These are phyloP conservation scores for Troides oblongomaculatus DNA, from an alignment of 2,888 invertebrate species.

Conservation along the genomic window DNA sequence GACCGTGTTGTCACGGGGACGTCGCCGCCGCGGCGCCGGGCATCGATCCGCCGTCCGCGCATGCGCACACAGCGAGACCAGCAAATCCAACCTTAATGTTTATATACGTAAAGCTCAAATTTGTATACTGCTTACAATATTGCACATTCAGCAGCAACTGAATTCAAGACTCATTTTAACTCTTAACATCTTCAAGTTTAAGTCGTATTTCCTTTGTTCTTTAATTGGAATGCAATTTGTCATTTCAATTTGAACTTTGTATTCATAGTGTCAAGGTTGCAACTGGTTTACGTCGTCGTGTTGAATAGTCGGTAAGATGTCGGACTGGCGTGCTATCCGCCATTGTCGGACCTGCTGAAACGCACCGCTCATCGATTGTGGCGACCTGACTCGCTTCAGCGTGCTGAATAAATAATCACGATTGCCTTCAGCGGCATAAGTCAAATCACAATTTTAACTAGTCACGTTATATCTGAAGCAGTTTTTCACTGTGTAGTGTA, in stretches of 20 bases:
- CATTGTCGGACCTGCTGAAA: too few species aligned
- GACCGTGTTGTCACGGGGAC: slow-evolving; percentile 50
- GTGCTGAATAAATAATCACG: too few species aligned
- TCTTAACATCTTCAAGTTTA: slow-evolving; percentile 30
- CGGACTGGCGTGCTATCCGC: too few species aligned
- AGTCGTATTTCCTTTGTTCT: slow-evolving; percentile 29
- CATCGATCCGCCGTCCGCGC: slow-evolving; percentile 69
- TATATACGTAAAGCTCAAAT: slow-evolving; percentile 20
- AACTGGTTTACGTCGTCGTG: neutral
- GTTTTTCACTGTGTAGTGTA: too few species aligned
- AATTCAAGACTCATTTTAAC: slow-evolving; percentile 24
- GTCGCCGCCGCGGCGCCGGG: slow-evolving; percentile 58
- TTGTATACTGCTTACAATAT: slow-evolving; percentile 18
- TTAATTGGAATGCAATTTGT: too few species aligned
- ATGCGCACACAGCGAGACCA: slow-evolving; percentile 44
- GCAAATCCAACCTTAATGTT: slow-evolving; percentile 33
- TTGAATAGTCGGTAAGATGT: too few species aligned
- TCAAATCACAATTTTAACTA: too few species aligned
- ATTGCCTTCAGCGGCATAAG: too few species aligned
- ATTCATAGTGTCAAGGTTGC: fast-evolving
- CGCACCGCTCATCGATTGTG: too few species aligned
- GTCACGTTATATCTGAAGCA: too few species aligned
- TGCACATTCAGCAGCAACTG: slow-evolving; percentile 34
- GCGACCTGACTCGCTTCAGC: too few species aligned
- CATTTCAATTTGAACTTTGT: neutral